A percentile compares a stretch with the other conserved stretches of the same genome.
Conservation (phyloP, 2,113 vertebrate genomes). For the Puntigrus tetrazona region DNA sequence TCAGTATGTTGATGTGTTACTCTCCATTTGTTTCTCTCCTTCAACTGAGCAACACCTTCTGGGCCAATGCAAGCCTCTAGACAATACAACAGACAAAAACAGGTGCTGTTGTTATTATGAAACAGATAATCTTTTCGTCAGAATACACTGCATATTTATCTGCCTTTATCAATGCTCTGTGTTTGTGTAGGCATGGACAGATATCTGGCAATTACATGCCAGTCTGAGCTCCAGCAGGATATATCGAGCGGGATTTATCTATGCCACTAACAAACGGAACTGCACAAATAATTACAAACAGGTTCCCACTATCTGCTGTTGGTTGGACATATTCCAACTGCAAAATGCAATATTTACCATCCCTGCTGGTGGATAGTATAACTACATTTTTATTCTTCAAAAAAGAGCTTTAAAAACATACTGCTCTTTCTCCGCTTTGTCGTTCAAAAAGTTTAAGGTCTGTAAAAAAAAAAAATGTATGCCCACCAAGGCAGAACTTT, state of each 20-base stretch:
- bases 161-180: background rate
- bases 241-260: background rate
- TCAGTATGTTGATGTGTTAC: slow-evolving; percentile 31
- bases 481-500: background rate
- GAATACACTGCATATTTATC: background rate
- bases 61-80: slow-evolving; percentile 5
- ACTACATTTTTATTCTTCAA: background rate
- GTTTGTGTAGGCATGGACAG: slow-evolving; percentile 7
- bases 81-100: slow-evolving; percentile 28
- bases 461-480: background rate
- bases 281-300: slow-evolving; percentile 5
- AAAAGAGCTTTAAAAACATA: background rate
- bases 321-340: background rate
- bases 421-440: background rate
- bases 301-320: background rate
- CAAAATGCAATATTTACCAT: background rate
- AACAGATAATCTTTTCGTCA: background rate
- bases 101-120: slow-evolving; percentile 30
- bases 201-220: background rate
- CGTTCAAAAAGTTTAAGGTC: background rate
- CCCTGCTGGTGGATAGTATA: background rate
- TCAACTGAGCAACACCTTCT: slow-evolving; percentile 16
- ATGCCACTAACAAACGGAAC: background rate
- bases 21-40: slow-evolving; percentile 21
- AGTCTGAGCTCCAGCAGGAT: background rate